Evolutionary conservation across 2,113 vertebrate genomes (phyloP).

Genomic region (Sceloporus undulatus): DNA sequence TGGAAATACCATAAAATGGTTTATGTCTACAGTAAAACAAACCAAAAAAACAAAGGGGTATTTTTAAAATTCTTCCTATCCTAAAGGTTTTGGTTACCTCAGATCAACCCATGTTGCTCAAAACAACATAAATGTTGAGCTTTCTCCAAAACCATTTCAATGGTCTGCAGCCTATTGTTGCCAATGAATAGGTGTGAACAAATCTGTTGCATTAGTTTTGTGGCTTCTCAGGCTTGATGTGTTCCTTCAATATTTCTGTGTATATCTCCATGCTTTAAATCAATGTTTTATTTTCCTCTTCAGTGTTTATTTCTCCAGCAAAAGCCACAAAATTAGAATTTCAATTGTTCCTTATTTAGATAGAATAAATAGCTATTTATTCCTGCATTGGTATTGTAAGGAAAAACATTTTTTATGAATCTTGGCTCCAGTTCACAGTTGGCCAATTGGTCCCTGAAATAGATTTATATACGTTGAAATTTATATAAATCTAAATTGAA

Average conservation of each 20-base stretch:
- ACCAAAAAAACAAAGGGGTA: not conserved
- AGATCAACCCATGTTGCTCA: slow-evolving; percentile 70
- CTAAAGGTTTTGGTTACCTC: slow-evolving; percentile 75
- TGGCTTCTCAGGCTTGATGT: not conserved
- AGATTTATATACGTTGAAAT: not conserved
- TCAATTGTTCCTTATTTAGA: not conserved
- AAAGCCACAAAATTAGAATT: slow-evolving; percentile 42
- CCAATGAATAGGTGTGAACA: slow-evolving; percentile 66
- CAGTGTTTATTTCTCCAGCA: slow-evolving; percentile 65
- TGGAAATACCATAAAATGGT: slow-evolving; percentile 72
- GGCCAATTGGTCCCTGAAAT: not conserved
- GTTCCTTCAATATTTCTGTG: not conserved
- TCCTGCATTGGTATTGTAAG: not conserved
- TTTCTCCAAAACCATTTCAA: slow-evolving; percentile 67
- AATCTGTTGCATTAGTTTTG: not conserved
- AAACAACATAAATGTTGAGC: slow-evolving; percentile 36
- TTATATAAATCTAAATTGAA: no score
- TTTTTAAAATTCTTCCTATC: slow-evolving; percentile 54
- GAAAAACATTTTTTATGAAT: not conserved
- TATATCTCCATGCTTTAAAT: slow-evolving; percentile 7
- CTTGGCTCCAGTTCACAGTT: not conserved
- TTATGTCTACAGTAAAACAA: slow-evolving; percentile 60
- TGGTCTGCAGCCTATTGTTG: slow-evolving; percentile 69
- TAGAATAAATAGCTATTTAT: not conserved
- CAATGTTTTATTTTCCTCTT: slow-evolving; percentile 50